These are phyloP conservation scores for Ostrea edulis DNA, from an alignment of 1,140 invertebrate genomes.

Conservation along the genomic window DNA sequence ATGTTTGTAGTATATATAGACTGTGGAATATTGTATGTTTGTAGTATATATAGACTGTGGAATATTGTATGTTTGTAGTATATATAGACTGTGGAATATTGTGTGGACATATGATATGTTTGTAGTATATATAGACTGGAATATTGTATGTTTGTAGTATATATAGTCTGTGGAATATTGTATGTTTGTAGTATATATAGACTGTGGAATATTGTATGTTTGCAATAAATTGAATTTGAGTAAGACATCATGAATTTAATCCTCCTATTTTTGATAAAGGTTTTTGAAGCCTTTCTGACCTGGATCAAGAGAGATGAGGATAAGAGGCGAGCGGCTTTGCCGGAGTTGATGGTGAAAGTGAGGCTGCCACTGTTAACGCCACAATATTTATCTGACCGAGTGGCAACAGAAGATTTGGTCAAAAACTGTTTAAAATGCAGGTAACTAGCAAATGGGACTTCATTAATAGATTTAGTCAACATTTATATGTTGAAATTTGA, in stretches of 20 bases:
- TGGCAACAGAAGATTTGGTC: constrained; percentile 91
- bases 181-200: too few species aligned
- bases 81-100: constrained; percentile 23
- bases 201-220: not conserved
- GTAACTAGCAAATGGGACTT: constrained; percentile 53
- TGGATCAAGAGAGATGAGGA: constrained; percentile 89
- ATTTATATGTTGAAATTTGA: too few species aligned
- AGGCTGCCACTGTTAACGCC: constrained; percentile 90
- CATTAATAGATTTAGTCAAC: too few species aligned
- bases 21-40: not conserved
- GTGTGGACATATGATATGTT: too few species aligned
- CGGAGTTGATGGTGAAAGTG: constrained; percentile 87
- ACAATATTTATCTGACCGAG: constrained; percentile 90
- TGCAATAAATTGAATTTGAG: not conserved
- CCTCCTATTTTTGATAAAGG: constrained; percentile 80
- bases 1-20: not conserved
- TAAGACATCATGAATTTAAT: not conserved
- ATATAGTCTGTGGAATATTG: too few species aligned
- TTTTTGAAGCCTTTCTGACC: constrained; percentile 91
- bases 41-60: too few species aligned
- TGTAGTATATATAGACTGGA: too few species aligned
- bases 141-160: not conserved
- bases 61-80: not conserved
- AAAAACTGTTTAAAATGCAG: constrained; percentile 78
- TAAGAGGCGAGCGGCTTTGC: constrained; percentile 83